Percentiles rank a stretch among this genome's conserved stretches.
Evolutionary conservation across 2,113 vertebrate species (phyloP).

Genomic region (Leptobrachium leishanense): DNA sequence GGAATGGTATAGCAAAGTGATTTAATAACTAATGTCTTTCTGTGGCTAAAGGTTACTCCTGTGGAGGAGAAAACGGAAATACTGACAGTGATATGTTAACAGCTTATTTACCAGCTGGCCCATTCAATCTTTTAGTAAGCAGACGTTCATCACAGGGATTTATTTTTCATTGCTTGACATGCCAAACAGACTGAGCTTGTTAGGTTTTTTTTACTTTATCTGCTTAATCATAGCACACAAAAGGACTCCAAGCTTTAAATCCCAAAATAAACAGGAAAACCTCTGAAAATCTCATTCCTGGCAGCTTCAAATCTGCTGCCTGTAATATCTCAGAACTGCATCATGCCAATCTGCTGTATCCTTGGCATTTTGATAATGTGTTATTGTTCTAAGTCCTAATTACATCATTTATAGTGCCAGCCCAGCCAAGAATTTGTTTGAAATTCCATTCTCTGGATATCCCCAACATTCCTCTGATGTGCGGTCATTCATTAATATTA

Average conservation of each 20-base stretch:
- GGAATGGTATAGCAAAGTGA: not conserved
- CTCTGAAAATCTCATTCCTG: slow-evolving; percentile 7
- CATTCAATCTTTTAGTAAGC: not conserved
- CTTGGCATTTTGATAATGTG: slow-evolving; percentile 19
- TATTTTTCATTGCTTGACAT: slow-evolving; percentile 17
- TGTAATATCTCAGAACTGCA: not conserved
- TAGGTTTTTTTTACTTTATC: slow-evolving; percentile 19
- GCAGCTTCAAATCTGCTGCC: not conserved
- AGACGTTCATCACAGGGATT: not conserved
- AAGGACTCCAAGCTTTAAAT: slow-evolving; percentile 5
- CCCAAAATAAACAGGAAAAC: slow-evolving; percentile 29
- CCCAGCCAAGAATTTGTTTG: slow-evolving; percentile 22
- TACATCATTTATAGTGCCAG: slow-evolving; percentile 10
- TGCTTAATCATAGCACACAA: slow-evolving; percentile 8
- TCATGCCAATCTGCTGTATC: not conserved
- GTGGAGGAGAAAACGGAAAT: not conserved
- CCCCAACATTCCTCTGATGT: slow-evolving; percentile 35
- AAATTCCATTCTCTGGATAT: slow-evolving; percentile 30
- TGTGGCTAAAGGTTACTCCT: not conserved
- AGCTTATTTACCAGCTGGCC: not conserved
- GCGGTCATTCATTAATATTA: not conserved
- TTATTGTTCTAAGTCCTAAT: slow-evolving; percentile 12
- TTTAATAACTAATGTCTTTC: not conserved
- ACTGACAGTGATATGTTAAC: not conserved
- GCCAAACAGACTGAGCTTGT: not conserved